Percentiles rank a stretch among this genome's conserved stretches.
These are phyloP conservation scores for Sterrhoptilus dennistouni DNA, from an alignment of 2,113 vertebrate species.

Conservation along the genomic window DNA sequence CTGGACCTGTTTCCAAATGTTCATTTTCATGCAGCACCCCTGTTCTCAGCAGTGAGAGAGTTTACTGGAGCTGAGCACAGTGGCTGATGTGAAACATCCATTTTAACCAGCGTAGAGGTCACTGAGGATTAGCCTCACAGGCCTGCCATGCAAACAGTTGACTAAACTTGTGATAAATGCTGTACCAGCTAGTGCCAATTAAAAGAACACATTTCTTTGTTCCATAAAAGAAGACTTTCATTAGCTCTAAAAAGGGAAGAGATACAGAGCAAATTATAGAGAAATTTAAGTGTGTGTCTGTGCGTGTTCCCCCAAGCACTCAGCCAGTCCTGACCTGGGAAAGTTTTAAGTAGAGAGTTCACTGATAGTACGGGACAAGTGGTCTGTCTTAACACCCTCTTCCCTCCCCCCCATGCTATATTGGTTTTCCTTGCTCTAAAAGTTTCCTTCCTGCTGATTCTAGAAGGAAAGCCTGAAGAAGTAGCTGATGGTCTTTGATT, in stretches of 20 bases:
- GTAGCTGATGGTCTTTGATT: neutral
- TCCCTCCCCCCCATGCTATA: fast-evolving
- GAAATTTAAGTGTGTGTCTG: neutral
- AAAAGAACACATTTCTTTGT: neutral
- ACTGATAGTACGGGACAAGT: neutral
- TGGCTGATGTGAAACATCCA: neutral
- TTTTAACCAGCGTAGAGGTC: neutral
- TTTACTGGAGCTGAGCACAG: neutral
- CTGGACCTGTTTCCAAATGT: neutral
- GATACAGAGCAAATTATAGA: neutral
- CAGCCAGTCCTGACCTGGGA: neutral
- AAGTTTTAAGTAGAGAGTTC: neutral
- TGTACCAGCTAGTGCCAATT: neutral
- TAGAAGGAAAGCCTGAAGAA: neutral
- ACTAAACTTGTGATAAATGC: fast-evolving
- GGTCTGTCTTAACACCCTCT: neutral
- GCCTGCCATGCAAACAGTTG: neutral
- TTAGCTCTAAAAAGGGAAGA: neutral
- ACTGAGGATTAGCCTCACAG: neutral
- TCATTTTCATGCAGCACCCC: neutral
- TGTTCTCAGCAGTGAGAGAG: neutral
- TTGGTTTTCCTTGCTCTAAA: neutral
- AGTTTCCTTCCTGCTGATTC: neutral
- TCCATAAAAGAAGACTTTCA: neutral
- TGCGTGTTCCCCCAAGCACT: neutral